Base-by-base conservation (phyloP, 1,140 invertebrate species). In the Atta colombica region DNA sequence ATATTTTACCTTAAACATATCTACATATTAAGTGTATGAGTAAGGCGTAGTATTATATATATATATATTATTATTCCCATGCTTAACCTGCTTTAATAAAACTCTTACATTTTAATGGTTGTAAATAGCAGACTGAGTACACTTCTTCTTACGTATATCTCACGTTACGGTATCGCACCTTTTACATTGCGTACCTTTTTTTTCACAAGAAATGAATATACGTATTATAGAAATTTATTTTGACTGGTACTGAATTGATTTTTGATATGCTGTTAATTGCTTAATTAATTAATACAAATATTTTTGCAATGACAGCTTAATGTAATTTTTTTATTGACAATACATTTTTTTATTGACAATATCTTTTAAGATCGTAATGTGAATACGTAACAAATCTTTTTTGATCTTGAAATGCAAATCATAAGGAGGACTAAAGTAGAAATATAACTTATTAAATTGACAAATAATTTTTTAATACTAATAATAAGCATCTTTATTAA, bases 1-100 rank as follows among this genome's bases (percentile, higher is more conserved):
- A 82, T 82, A 82, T 60, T 74, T 82, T 61, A 61, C 21, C 25
- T 80, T 39, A 45, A 81, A 45, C 16, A 5, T 31, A 45, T 7
- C 39, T 45, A 58, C 25, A 25, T 18, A 16, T 18, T 45, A 45
- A 78, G 58, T 77, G 25, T 45, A 77, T 35, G 18, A 39, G 55
- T 28, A 8, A 66, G 49, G 7, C 7, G 21, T 49, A 45, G 12
- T n/a, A 2, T 18, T n/a, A n/a, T n/a, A n/a, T n/a, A n/a, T n/a
- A n/a, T n/a, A n/a, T n/a, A n/a, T n/a, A n/a, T n/a, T 61, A 16
- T 10, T 55, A 31, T n/a, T 18, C 60, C 18, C 18, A 31, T 7
- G 49, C 4, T 35, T 68, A 80, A 39, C 21, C 21, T 14, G 2
- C 5, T 51, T 69, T 81, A 81, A 80, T 68, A 69, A 81, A 71